Evolutionary conservation across 2,113 vertebrate species (phyloP).

Genomic region (Cinclus cinclus): DNA sequence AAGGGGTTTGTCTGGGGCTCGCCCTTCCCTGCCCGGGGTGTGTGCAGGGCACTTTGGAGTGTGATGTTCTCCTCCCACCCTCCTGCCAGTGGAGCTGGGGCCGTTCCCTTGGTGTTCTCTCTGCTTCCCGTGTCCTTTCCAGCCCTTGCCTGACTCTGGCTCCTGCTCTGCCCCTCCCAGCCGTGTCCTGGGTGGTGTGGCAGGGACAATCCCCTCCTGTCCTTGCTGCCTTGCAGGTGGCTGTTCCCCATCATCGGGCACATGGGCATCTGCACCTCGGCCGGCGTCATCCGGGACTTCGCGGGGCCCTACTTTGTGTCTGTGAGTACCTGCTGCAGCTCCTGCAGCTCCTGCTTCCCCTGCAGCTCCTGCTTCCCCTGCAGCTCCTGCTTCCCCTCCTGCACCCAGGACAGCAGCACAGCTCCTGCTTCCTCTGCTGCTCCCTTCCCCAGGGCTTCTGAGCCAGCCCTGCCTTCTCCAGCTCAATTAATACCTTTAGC

Average conservation of each 20-base stretch:
- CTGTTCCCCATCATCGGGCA: conserved; percentile 95
- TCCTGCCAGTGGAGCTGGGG: background rate
- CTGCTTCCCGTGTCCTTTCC: background rate
- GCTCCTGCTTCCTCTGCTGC: background rate
- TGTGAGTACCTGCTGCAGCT: conserved; percentile 72
- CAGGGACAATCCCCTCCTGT: background rate
- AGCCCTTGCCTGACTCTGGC: background rate
- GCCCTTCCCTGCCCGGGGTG: background rate
- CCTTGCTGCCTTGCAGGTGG: conserved; percentile 76
- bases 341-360: no score
- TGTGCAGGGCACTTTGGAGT: rapidly evolving
- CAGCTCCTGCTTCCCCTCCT: no score
- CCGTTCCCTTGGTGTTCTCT: background rate
- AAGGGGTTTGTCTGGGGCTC: background rate
- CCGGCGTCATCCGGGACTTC: conserved; percentile 92
- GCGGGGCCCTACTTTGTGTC: conserved; percentile 96
- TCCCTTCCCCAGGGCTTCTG: no score
- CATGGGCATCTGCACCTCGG: conserved; percentile 96
- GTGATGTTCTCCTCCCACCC: background rate
- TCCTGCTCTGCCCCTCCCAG: background rate
- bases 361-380: no score
- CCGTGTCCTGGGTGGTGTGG: background rate
- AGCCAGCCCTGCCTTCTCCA: background rate
- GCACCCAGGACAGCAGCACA: no score
- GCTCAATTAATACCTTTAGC: background rate